Base-by-base conservation (phyloP, 2,888 invertebrate species). In the Conchocele bisecta region DNA sequence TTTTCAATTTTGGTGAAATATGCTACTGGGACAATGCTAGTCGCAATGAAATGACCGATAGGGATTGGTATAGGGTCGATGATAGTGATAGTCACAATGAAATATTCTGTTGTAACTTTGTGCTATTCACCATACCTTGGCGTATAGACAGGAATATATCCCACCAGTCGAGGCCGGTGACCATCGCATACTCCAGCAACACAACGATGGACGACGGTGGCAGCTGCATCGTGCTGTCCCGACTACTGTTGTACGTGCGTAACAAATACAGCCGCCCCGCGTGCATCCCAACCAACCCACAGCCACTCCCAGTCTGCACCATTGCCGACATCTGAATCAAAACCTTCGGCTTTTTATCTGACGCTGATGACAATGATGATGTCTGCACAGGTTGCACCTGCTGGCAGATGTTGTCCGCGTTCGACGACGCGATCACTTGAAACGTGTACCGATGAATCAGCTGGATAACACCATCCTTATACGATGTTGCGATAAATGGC, bases 131-230 rank as follows among this genome's bases (percentile, higher is more conserved):
- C 86, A 80, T 67, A 91, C 91, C 94, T 1, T 95, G 94, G 82
- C 95, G 94, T 22, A 97, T 91, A 1, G 95, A 94, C 79, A 98
- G 92, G 53, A 98, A 93, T 22, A 98, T 92, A 91, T 98, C 98
- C 90, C 97, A 94, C 91, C 95, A 95, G 92, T 98, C 98, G 83
- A 94, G 93, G 0, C 97, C 97, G 1, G 96, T 94, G 57, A 96
- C 94, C 87, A 98, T 92, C 79, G 96, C 95, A 89, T 96, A 97
- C 90, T 98, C 98, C 48, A 98, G 92, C 58, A 97, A 80, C 20
- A 87, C 73, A 15, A 89, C 86, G 22, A 90, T 74, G 63, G 83
- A 86, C 0, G 80, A 65, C 0, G 87, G 82, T 11, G 86, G 65
- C 63, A 90, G 81, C 82, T 91, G 92, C 83, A 91, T 82, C 82